Evolutionary conservation across 1,140 invertebrate genomes (phyloP).

Genomic region (Dendrolimus kikuchii): DNA sequence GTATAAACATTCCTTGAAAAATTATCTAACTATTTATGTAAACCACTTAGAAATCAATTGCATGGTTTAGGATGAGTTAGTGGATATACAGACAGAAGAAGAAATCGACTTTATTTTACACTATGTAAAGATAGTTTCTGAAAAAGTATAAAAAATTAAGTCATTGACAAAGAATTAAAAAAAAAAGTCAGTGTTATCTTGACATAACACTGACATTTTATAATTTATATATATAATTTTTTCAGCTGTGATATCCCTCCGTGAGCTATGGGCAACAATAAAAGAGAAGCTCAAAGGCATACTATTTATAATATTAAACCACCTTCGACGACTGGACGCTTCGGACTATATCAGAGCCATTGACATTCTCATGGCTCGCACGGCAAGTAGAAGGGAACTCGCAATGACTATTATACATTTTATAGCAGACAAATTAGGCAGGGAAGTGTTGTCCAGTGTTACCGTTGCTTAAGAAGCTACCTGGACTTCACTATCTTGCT

Average conservation of each 20-base stretch:
- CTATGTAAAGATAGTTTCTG: too few species aligned
- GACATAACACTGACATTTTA: background rate
- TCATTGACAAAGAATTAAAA: background rate
- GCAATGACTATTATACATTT: conserved; percentile 41
- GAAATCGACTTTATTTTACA: too few species aligned
- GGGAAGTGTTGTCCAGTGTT: conserved; percentile 35
- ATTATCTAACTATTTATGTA: too few species aligned
- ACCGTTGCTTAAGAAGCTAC: conserved; percentile 19
- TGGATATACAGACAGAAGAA: too few species aligned
- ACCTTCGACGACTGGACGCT: conserved; percentile 31
- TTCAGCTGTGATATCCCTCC: conserved; percentile 36
- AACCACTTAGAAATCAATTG: too few species aligned
- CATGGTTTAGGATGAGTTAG: too few species aligned
- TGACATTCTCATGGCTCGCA: conserved; percentile 36
- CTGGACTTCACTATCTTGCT: too few species aligned
- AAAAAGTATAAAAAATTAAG: too few species aligned
- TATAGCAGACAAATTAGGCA: conserved; percentile 33
- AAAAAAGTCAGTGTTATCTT: background rate
- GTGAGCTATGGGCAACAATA: conserved; percentile 38
- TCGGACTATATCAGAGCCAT: conserved; percentile 30
- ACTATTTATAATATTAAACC: conserved; percentile 46
- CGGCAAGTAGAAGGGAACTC: conserved; percentile 28
- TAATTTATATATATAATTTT: conserved; percentile 5
- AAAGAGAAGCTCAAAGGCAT: conserved; percentile 40
- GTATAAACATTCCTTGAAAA: too few species aligned